Conservation (phyloP, 2,888 invertebrate species). For the Onthophagus sagittarius region DNA sequence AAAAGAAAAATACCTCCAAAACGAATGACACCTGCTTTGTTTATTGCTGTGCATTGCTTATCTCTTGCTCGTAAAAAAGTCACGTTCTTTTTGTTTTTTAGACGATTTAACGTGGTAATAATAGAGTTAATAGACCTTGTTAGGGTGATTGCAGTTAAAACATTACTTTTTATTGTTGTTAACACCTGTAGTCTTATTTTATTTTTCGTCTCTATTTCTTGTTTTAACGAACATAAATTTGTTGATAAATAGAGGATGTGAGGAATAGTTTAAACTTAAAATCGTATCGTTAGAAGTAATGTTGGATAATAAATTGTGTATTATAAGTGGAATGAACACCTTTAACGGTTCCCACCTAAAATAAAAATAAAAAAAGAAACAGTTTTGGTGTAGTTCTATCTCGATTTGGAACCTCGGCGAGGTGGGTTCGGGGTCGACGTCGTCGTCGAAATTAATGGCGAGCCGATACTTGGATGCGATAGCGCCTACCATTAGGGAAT, state of each 20-base stretch:
- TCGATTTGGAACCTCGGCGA: neutral
- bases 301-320: neutral
- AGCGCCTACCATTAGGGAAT: conserved; percentile 9
- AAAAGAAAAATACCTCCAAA: neutral
- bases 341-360: neutral
- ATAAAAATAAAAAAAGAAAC: neutral
- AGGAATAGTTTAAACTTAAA: no score
- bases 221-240: no score
- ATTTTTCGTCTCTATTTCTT: no score
- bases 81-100: neutral
- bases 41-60: neutral
- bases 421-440: neutral
- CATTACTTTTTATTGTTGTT: neutral
- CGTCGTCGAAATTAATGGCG: neutral
- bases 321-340: neutral
- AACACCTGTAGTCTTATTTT: neutral
- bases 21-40: neutral
- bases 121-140: neutral
- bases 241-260: no score
- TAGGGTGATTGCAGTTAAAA: neutral
- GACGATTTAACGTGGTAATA: neutral
- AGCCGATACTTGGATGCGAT: neutral
- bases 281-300: no score
- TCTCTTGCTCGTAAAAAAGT: neutral
- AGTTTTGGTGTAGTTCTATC: neutral